Evolutionary conservation across 1,140 invertebrate species (phyloP), one percentile per base, ranked within the genome.

Genomic region (Scaptomyza hsui): DNA sequence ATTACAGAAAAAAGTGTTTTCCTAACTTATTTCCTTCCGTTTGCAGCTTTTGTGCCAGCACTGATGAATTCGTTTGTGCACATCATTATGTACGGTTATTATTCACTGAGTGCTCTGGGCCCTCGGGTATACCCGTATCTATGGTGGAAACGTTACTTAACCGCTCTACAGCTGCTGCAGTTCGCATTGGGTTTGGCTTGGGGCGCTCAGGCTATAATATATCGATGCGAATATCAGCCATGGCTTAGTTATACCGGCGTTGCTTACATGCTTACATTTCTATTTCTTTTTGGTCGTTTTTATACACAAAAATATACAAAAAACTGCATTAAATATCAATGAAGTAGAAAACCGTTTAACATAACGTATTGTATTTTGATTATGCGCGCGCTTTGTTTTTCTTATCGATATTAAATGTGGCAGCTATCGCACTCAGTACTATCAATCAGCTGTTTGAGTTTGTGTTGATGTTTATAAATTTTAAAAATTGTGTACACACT

Each of bases 81-180:
- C 90, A 95, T 98, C 0, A 91, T 98, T 16, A 98, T 99, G 97
- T 99, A 99, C 90, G 94, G 94, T 3, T 99, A 99, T 91, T 99
- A 99, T 91, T 95, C 95, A 0, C 91, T 98, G 7, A 94, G 96
- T 2, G 95, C 97, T 0, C 93, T 98, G 62, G 97, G 97, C 12
- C 96, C 97, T 0, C 83, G 92, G 0, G 93, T 97, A 18, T 93
- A 94, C 86, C 95, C 95, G 89, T 98, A 96, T 89, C 92, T 98
- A 0, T 98, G 97, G 97, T 99, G 97, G 97, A 99, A 99, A 91
- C 97, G 96, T 89, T 98, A 98, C 89, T 93, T 98, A 48, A 99
- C 98, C 0, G 95, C 96, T 52, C 92, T 98, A 21, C 97, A 97
- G 90, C 88, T 95, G 26, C 0, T 86, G 15, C 89, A 90, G 51